These are phyloP conservation scores for Brachyalestes nurse DNA, from an alignment of 2,797 vertebrate genomes.

Conservation along the genomic window DNA sequence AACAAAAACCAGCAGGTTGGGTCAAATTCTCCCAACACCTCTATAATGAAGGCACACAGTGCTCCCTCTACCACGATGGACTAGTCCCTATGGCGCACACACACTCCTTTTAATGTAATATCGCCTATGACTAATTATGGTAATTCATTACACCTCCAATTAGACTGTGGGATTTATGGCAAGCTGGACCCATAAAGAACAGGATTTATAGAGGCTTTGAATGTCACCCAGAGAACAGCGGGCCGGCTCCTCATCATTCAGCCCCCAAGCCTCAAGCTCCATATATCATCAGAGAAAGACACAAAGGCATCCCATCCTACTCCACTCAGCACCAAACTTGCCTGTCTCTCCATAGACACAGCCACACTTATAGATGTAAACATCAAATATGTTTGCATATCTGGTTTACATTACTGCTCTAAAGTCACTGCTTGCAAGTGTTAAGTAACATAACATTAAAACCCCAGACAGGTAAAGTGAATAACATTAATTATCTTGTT, in stretches of 20 bases:
- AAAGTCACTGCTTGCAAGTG: neutral
- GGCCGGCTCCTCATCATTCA: constrained; percentile 94
- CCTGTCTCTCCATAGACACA: constrained; percentile 22
- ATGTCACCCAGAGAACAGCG: constrained; percentile 99
- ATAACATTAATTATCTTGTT: too few species aligned
- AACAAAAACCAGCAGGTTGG: constrained; percentile 38
- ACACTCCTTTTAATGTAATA: constrained; percentile 91
- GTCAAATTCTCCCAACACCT: constrained; percentile 80
- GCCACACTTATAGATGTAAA: constrained; percentile 18
- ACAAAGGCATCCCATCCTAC: constrained; percentile 60
- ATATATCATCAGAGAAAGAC: constrained; percentile 71
- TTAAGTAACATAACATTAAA: too few species aligned
- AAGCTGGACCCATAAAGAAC: constrained; percentile 94
- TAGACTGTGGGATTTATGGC: constrained; percentile 98
- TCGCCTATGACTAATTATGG: constrained; percentile 99
- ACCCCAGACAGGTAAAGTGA: too few species aligned
- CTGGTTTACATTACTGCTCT: neutral
- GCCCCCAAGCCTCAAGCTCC: constrained; percentile 84
- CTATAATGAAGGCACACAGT: constrained; percentile 83
- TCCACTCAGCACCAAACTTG: constrained; percentile 49
- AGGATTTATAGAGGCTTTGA: constrained; percentile 99
- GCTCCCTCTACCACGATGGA: constrained; percentile 72
- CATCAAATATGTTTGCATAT: constrained; percentile 8
- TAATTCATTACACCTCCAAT: constrained; percentile 99
- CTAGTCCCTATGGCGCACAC: constrained; percentile 84